Percentiles rank a stretch among this genome's conserved stretches.
Evolutionary conservation across 2,888 invertebrate species (phyloP).

Genomic region (Callyntrura guangdongensis): DNA sequence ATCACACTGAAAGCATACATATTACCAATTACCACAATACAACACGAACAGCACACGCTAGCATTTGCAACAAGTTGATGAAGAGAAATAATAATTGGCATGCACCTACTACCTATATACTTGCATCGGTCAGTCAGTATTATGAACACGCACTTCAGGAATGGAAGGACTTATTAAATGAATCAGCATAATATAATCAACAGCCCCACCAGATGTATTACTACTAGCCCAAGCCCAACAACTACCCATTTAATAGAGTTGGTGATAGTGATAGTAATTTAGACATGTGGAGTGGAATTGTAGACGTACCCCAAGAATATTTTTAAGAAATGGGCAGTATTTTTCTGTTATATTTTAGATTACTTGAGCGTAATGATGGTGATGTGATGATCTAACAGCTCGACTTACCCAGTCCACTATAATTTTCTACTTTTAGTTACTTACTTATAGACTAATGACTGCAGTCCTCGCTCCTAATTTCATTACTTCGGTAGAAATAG

Average conservation of each 20-base stretch:
- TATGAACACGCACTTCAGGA: no score
- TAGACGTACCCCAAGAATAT: background rate
- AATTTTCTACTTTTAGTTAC: constrained; percentile 15
- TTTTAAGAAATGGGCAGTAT: constrained; percentile 11
- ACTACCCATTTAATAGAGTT: no score
- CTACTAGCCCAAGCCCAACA: no score
- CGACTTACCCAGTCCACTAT: constrained; percentile 13
- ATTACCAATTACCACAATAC: no score
- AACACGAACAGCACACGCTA: no score
- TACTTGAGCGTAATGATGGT: background rate
- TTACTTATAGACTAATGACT: constrained; percentile 45
- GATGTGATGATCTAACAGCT: constrained; percentile 35
- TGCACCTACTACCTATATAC: no score
- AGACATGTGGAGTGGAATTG: background rate
- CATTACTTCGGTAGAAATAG: background rate
- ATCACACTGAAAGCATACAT: background rate
- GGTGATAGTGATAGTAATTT: background rate
- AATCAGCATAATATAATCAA: no score
- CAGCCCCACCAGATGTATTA: no score
- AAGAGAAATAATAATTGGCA: no score
- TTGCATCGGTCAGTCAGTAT: no score
- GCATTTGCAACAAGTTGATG: no score
- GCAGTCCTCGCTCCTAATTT: constrained; percentile 29
- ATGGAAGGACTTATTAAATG: no score
- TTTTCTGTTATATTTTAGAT: constrained; percentile 1